Evolutionary conservation across 2,113 vertebrate genomes (phyloP), one percentile per base, ranked within the genome.

Genomic region (Barbus barbus): DNA sequence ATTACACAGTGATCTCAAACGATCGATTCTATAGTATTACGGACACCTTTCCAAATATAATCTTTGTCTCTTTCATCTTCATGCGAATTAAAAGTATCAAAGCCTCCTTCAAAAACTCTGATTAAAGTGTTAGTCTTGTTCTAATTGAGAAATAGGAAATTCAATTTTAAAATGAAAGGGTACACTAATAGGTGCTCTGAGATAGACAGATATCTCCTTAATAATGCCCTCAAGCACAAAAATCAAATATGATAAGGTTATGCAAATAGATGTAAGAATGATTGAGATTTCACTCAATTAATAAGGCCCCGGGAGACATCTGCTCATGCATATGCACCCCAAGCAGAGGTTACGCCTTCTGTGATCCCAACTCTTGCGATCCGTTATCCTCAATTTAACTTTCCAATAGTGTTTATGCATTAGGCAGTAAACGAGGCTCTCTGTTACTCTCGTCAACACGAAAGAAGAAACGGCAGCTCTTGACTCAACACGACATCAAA

Each of bases 201-300:
- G 87, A 89, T 88, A 83, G 83, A 88, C 81, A 85, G 83, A 85
- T 83, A 28, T 53, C 76, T 88, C 80, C 67, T 48, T 86, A 88
- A 89, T 89, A 88, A 90, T 87, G 81, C 88, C 87, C 88, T 71
- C 75, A 38, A 79, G 88, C 88, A 74, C 67, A 78, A 84, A 87
- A 84, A 87, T 88, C 81, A 90, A 87, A 87, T 81, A 90, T 80
- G 82, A 87, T 84, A 86, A 87, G 74, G 82, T 87, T 84, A 89
- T 89, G 86, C 87, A 83, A 88, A 88, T 86, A 61, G 36, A 85
- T 84, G 74, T 77, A 72, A 24, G 75, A 77, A 75, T 89, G 83
- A 88, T 89, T 90, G 88, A 88, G 84, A 88, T 89, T 90, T 86
- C 83, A 89, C 82, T 51, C 75, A 78, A 88, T 87, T 84, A 89